phyloP scores from a whole-genome alignment of 2,888 invertebrate genomes.

The Drosophila monieri region DNA sequence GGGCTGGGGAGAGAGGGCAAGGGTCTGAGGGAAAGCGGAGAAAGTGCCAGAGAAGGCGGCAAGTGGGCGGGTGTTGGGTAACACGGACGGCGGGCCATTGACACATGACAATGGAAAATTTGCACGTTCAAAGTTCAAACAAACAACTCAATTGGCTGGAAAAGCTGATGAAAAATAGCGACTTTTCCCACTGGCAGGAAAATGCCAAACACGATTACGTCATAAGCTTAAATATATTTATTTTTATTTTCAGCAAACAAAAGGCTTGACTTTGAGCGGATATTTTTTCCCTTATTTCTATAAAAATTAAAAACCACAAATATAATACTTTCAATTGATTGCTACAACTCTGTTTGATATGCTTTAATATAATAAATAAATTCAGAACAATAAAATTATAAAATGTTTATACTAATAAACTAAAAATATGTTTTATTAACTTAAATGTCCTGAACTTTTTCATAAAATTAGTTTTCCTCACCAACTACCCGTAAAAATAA shows the following conservation, averaged over 20 bases:
- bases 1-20: neutral
- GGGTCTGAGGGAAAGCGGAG: neutral
- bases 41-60: neutral
- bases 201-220: constrained; percentile 13
- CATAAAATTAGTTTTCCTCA: too few relatives aligned
- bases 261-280: too few relatives aligned
- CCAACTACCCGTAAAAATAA: too few relatives aligned
- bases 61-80: constrained; percentile 13
- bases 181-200: neutral
- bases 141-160: constrained; percentile 31
- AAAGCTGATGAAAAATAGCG: constrained; percentile 21
- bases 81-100: constrained; percentile 44
- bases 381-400: too few relatives aligned
- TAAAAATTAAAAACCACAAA: too few relatives aligned
- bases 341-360: too few relatives aligned
- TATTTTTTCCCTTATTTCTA: too few relatives aligned
- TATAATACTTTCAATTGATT: too few relatives aligned
- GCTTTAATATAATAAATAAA: too few relatives aligned
- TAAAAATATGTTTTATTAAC: too few relatives aligned
- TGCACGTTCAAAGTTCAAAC: constrained; percentile 33
- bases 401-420: too few relatives aligned
- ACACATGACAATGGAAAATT: constrained; percentile 48
- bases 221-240: constrained; percentile 1
- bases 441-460: too few relatives aligned
- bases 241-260: neutral